A percentile compares a stretch with the other conserved stretches of the same genome.
Evolutionary conservation across 2,797 vertebrate genomes (phyloP).

Genomic region (Telmatherina bonti): DNA sequence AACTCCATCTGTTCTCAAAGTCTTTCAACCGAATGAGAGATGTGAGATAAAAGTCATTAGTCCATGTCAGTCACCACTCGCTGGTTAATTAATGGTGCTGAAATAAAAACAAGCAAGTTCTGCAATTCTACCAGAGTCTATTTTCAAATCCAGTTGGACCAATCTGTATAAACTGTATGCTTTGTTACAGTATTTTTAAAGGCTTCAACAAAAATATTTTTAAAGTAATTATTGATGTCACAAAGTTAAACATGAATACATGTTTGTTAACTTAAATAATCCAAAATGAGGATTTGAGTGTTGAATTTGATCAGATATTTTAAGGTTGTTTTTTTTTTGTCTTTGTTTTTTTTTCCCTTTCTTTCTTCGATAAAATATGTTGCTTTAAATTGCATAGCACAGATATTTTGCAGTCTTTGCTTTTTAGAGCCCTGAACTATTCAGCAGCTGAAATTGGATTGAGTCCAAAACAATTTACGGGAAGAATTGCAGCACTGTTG

Average conservation of each 20-base stretch:
- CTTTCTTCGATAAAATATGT: slow-evolving; percentile 35
- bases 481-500: slow-evolving; percentile 47
- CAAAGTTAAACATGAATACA: slow-evolving; percentile 16
- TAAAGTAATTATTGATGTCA: slow-evolving; percentile 10
- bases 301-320: not conserved
- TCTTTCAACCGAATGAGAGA: slow-evolving; percentile 10
- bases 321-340: too few relatives aligned
- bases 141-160: not conserved
- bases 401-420: slow-evolving; percentile 43
- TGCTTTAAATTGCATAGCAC: slow-evolving; percentile 48
- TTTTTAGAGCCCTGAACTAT: slow-evolving; percentile 55
- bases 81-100: slow-evolving; percentile 17
- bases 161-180: not conserved
- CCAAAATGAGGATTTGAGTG: not conserved
- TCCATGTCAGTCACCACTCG: slow-evolving; percentile 12
- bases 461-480: slow-evolving; percentile 66
- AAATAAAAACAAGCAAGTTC: slow-evolving; percentile 7
- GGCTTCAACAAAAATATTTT: not conserved
- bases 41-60: not conserved
- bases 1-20: slow-evolving; percentile 25
- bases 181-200: slow-evolving; percentile 12
- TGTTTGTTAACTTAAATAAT: slow-evolving; percentile 7
- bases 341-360: not conserved
- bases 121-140: not conserved
- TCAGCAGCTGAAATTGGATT: slow-evolving; percentile 58